Evolutionary conservation across 2,888 invertebrate genomes (phyloP), one percentile per base, ranked within the genome.

Genomic region (Thera obeliscata): DNA sequence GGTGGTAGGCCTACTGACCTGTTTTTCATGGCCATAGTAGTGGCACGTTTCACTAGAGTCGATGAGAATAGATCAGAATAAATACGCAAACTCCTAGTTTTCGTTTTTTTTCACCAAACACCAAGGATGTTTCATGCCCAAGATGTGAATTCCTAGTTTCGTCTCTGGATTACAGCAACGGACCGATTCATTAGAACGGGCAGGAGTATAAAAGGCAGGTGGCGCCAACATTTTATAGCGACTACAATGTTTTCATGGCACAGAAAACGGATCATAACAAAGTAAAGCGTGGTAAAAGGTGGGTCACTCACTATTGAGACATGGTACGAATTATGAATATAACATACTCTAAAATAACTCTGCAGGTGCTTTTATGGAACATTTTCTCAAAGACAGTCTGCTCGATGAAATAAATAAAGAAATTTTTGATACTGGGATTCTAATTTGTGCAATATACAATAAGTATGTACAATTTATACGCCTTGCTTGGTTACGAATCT

Each of bases 181-280:
- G 75, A 75, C 73, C 75, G 56, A 74, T 70, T 81, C 83, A 87
- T 85, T 83, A 76, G 70, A 81, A 81, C 79, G 78, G 76, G 81
- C 84, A 78, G 76, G 75, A 78, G 74, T 74, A 71, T 77, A 75
- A 74, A 75, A 73, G 56, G 43, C 83, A 80, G 84, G 68, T 64
- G 78, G 74, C 71, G 68, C 57, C 76, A 87, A 89, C 87, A 80
- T 84, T 84, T 84, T 78, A 70, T 67, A 66, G 67, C 64, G 56
- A 58, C 61, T 67, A 59, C 64, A 61, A 54, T 60, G 69, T 61
- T 59, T 67, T 48, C 64, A 59, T 52, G 59, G 64, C 61, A 63
- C 57, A 41, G 62, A 56, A 62, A 64, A 61, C 52, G 41, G 22
- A 57, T 61, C 49, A 56, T 35, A 59, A 41, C 35, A 41, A 58